Evolutionary conservation across 2,888 invertebrate species (phyloP).

Genomic region (Dynastes tityus): DNA sequence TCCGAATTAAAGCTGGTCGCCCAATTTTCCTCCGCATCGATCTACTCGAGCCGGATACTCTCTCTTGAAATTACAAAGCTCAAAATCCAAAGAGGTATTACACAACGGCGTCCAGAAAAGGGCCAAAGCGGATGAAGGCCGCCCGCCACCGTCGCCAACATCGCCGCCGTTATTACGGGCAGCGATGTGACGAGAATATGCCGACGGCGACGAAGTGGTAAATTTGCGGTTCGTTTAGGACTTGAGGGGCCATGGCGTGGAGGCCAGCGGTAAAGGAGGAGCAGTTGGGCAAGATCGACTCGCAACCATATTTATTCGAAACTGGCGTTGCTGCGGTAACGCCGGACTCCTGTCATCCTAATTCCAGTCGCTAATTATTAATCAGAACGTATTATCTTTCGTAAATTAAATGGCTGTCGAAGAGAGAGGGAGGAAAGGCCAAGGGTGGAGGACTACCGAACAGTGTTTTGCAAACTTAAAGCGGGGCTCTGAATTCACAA

Average conservation of each 20-base stretch:
- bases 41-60: neutral
- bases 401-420: slow-evolving; percentile 9
- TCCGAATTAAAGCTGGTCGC: slow-evolving; percentile 2
- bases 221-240: slow-evolving; percentile 27
- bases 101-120: neutral
- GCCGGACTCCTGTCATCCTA: slow-evolving; percentile 11
- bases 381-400: slow-evolving; percentile 42
- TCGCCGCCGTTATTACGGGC: neutral
- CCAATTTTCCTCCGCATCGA: neutral
- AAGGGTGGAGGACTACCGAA: neutral
- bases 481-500: too few relatives aligned
- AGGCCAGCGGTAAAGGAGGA: neutral
- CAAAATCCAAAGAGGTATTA: neutral
- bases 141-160: neutral
- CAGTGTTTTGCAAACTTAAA: neutral
- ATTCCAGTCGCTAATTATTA: slow-evolving; percentile 41
- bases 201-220: slow-evolving; percentile 7
- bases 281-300: neutral
- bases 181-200: neutral
- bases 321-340: slow-evolving; percentile 16
- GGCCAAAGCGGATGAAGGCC: neutral
- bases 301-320: slow-evolving; percentile 14
- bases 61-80: slow-evolving; percentile 9
- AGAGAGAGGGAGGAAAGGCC: neutral
- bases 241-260: neutral